These are phyloP conservation scores for Marisa cornuarietis DNA, from an alignment of 1,140 invertebrate genomes.

Conservation along the genomic window DNA sequence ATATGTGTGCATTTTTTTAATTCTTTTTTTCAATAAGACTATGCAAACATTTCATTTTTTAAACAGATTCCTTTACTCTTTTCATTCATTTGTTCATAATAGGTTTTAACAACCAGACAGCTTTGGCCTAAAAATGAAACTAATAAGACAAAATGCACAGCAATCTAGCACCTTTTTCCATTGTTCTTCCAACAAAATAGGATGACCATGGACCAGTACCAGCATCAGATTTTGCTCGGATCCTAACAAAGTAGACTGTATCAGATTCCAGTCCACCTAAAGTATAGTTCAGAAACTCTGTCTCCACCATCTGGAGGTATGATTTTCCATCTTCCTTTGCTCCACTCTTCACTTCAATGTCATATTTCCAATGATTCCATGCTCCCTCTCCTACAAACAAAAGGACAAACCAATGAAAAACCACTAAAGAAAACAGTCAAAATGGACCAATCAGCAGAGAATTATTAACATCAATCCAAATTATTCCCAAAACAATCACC, in stretches of 20 bases:
- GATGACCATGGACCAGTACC: conserved; percentile 83
- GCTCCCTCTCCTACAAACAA: conserved; percentile 69
- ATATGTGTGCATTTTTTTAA: too few species aligned
- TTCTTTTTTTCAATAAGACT: too few species aligned
- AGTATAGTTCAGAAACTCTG: conserved; percentile 62
- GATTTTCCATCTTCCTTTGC: conserved; percentile 14
- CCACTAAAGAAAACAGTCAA: background rate
- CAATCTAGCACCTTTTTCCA: conserved; percentile 72
- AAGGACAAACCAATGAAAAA: background rate
- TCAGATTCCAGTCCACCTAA: conserved; percentile 77
- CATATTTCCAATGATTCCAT: conserved; percentile 87
- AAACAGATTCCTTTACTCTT: too few species aligned
- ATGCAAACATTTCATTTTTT: too few species aligned
- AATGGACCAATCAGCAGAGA: background rate
- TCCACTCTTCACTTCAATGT: conserved; percentile 72
- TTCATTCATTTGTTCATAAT: too few species aligned
- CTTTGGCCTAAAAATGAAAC: background rate
- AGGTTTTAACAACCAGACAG: background rate
- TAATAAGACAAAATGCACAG: background rate
- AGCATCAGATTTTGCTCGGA: conserved; percentile 78
- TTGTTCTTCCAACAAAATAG: conserved; percentile 66
- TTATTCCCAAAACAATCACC: background rate
- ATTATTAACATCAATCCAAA: background rate
- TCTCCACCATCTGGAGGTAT: conserved; percentile 22
- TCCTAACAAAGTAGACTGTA: conserved; percentile 80